Evolutionary conservation across 2,797 vertebrate genomes (phyloP), one percentile per base, ranked within the genome.

Genomic region (Hipposideros larvatus): DNA sequence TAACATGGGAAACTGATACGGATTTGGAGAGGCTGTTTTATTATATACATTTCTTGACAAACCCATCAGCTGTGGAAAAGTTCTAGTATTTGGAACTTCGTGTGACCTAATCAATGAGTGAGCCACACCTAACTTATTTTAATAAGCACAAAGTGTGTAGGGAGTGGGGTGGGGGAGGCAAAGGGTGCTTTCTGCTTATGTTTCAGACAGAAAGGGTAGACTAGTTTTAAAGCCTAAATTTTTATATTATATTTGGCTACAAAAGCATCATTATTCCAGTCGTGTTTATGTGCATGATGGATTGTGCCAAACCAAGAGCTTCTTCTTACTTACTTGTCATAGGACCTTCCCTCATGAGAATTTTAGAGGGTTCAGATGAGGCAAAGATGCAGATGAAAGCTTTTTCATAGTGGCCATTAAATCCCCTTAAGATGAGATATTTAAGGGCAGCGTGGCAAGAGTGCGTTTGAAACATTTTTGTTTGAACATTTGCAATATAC

Each of bases 31-130:
- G 90, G 97, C 95, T 87, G 91, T 96, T 97, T 97, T 98, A 97
- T 97, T 96, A 91, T 90, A 97, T 97, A 53, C 15, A 94, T 98
- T 97, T 98, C 95, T 98, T 96, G 96, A 97, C 97, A 97, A 97
- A 97, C 94, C 83, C 92, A 65, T 98, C 89, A 98, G 96, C 95
- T 96, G 93, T 97, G 97, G 98, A 97, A 97, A 94, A 96, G 88
- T 97, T 97, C 91, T 96, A 98, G 97, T 96, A 97, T 78, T 90
- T 78, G 96, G 90, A 97, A 73, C 85, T 78, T 94, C 53, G 37
- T 71, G 79, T 85, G 96, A 77, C 78, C 74, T 95, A 59, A 79
- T 75, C 90, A 86, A 91, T 84, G 79, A 65, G 22, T 43, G 31
- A 46, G 21, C 63, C 75, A 21, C 24, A 82, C 61, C n/a, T 89